phyloP scores from a whole-genome alignment of 2,113 vertebrate genomes.

The Tyrannus savana region DNA sequence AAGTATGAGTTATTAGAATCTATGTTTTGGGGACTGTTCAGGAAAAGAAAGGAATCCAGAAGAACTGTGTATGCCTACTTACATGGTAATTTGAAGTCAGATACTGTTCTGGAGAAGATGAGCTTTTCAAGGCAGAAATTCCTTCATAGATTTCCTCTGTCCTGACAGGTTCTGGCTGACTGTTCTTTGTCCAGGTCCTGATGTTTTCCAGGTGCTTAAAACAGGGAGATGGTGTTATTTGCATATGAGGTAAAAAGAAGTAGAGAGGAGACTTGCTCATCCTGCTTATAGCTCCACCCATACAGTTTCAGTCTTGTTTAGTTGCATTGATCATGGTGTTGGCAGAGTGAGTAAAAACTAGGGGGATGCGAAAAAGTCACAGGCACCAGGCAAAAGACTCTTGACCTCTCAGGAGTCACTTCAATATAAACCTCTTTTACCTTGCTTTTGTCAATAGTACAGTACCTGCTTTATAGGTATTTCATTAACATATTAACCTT shows the following conservation, averaged over 20 bases:
- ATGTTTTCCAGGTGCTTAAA: neutral
- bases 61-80: neutral
- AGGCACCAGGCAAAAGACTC: neutral
- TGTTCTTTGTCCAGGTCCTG: neutral
- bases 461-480: neutral
- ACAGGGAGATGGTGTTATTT: neutral
- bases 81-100: neutral
- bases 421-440: neutral
- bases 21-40: neutral
- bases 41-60: neutral
- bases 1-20: neutral
- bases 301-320: neutral
- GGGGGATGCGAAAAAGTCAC: neutral
- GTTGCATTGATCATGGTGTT: neutral
- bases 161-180: neutral
- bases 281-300: neutral
- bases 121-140: slow-evolving; percentile 1
- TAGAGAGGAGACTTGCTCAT: neutral
- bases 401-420: neutral
- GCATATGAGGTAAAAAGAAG: neutral
- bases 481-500: neutral
- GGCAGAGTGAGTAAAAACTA: neutral
- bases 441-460: neutral
- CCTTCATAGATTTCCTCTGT: neutral
- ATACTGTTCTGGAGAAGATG: neutral